Base-by-base conservation (phyloP, 2,888 invertebrate species). In the Pammene fasciana region DNA sequence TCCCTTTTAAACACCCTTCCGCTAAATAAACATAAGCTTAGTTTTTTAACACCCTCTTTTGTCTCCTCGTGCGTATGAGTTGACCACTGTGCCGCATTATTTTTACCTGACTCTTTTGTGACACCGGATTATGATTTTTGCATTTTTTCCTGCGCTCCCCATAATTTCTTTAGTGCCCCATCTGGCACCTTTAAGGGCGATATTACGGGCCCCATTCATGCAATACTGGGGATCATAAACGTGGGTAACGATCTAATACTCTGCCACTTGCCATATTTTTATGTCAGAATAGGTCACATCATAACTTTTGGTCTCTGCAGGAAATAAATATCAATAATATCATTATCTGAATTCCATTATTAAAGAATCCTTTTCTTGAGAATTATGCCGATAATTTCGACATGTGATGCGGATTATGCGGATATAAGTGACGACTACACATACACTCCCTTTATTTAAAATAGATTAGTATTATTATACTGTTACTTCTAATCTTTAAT, bases 161-260 rank as follows among this genome's bases (percentile, higher is more conserved):
- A 48, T 65, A 65, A 65, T 60, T 65, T 70, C 65, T 70, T 70
- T 70, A 70, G 54, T 60, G 41, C 59, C 68, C 70, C 65, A 70
- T 70, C 65, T 70, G 70, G 65, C 70, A 70, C 59, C 65, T 65
- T 65, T 60, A 65, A 59, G 54, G 65, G 45, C 54, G 26, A 55
- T 70, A 70, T 70, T 60, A 70, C 41, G 60, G 65, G 41, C 55
- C 48, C 60, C 65, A 70, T 70, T 65, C 65, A 65, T 46, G 60
- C 59, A 65, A 70, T 65, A 70, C 65, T 65, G 46, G 55, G 34
- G 65, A 41, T 55, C 70, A 65, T 70, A 70, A 70, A 70, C 65
- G 65, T 34, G 46, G 54, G 54, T 70, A 60, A 70, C 70, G 65
- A 65, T 70, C 70, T 59, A 59, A 59, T 59, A 65, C 46, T 60